phyloP scores from a whole-genome alignment of 2,797 vertebrate species.

The Periparus ater region DNA sequence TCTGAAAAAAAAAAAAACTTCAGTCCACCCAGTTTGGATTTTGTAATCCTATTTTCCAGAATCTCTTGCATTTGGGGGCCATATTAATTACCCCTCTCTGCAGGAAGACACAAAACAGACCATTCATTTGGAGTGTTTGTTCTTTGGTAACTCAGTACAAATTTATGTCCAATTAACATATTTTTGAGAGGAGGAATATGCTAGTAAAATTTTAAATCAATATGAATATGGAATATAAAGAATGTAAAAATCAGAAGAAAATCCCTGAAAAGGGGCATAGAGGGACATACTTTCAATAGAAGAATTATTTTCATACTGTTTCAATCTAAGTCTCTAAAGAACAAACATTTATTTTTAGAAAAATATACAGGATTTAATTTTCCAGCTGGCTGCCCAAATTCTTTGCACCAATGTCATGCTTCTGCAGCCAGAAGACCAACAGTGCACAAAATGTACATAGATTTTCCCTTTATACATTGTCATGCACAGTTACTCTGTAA shows the following conservation, averaged over 20 bases:
- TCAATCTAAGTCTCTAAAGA: background rate
- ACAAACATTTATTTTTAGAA: background rate
- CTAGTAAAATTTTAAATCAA: background rate
- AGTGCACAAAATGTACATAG: background rate
- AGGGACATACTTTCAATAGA: background rate
- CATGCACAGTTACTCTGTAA: background rate
- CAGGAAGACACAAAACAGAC: background rate
- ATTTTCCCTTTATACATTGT: background rate
- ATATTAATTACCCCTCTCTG: background rate
- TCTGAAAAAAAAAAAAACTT: background rate
- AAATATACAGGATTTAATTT: constrained; percentile 1
- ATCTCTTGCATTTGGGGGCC: background rate
- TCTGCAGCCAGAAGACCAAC: background rate
- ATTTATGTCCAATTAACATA: background rate
- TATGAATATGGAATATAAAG: background rate
- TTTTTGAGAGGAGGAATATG: background rate
- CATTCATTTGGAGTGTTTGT: background rate
- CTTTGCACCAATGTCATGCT: background rate
- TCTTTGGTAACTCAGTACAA: background rate
- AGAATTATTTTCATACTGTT: background rate
- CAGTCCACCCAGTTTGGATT: background rate
- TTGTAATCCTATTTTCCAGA: background rate
- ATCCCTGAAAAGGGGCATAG: background rate
- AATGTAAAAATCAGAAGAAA: background rate
- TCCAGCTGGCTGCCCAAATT: background rate